Percentiles rank a stretch among this genome's conserved stretches.
phyloP scores from a whole-genome alignment of 2,888 invertebrate species.

The Elegia similella region DNA sequence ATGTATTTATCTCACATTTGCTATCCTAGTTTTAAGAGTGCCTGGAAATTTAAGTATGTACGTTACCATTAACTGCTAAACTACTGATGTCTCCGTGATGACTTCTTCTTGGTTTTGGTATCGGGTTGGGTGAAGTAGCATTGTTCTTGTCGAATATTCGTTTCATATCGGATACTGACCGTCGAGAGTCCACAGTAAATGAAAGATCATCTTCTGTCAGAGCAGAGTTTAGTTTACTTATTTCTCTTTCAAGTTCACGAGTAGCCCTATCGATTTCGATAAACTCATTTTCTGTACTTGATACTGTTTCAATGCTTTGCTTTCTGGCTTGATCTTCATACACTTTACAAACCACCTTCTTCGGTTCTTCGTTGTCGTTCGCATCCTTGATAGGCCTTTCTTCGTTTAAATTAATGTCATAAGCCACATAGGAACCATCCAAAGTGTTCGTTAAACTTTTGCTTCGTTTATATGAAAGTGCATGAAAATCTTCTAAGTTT shows the following conservation, averaged over 20 bases:
- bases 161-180: slow-evolving; percentile 74
- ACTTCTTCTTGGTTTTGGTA: slow-evolving; percentile 82
- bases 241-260: slow-evolving; percentile 69
- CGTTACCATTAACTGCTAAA: slow-evolving; percentile 38
- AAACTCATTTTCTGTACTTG: slow-evolving; percentile 74
- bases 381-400: slow-evolving; percentile 45
- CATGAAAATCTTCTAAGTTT: slow-evolving; percentile 69
- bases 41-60: slow-evolving; percentile 17
- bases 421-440: slow-evolving; percentile 54
- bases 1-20: background rate
- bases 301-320: slow-evolving; percentile 67
- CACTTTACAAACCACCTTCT: slow-evolving; percentile 69
- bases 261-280: slow-evolving; percentile 73
- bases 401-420: slow-evolving; percentile 68
- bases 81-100: slow-evolving; percentile 59
- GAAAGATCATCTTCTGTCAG: slow-evolving; percentile 64
- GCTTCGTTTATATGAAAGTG: slow-evolving; percentile 63
- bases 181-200: slow-evolving; percentile 42
- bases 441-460: slow-evolving; percentile 66
- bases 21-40: background rate
- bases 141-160: slow-evolving; percentile 77
- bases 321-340: slow-evolving; percentile 58
- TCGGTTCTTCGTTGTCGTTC: slow-evolving; percentile 64
- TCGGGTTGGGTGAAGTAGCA: slow-evolving; percentile 75
- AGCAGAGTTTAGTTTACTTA: slow-evolving; percentile 73